Conservation (phyloP, 2,113 vertebrate genomes). For the Pogona vitticeps region DNA sequence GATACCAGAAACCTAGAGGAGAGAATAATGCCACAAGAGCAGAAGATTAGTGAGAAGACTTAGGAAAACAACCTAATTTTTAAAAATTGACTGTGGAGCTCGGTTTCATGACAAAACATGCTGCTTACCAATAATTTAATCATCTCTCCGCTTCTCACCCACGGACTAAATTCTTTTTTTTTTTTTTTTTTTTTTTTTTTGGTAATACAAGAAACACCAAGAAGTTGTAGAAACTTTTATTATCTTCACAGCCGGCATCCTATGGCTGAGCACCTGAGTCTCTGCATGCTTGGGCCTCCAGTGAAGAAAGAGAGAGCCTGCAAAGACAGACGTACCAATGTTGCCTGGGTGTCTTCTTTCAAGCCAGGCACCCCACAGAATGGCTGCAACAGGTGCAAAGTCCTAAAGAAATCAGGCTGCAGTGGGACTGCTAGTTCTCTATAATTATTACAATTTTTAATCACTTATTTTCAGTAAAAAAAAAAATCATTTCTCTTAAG, state of each 20-base stretch:
- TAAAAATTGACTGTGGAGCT: constrained; percentile 46
- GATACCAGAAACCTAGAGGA: too few species aligned
- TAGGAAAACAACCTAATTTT: constrained; percentile 63
- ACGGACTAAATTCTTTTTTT: constrained; percentile 41
- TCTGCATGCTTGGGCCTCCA: constrained; percentile 50
- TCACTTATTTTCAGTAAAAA: not conserved
- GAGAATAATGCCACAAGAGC: constrained; percentile 22
- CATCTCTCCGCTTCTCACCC: constrained; percentile 15
- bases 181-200: constrained; percentile 18
- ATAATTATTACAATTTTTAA: constrained; percentile 49
- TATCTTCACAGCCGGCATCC: constrained; percentile 69
- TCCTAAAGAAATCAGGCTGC: constrained; percentile 37
- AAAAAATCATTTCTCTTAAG: constrained; percentile 49
- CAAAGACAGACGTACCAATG: not conserved
- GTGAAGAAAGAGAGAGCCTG: not conserved
- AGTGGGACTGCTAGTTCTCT: constrained; percentile 12
- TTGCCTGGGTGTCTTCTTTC: constrained; percentile 33
- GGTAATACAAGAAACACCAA: constrained; percentile 54
- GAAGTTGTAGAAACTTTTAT: constrained; percentile 71
- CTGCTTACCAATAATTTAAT: constrained; percentile 66
- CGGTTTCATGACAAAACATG: constrained; percentile 72
- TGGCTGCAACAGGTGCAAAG: constrained; percentile 16
- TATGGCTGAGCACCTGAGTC: constrained; percentile 43
- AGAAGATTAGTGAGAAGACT: constrained; percentile 42
- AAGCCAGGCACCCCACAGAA: constrained; percentile 8